Evolutionary conservation across 2,888 invertebrate species (phyloP).

Genomic region (Cosmopolites sordidus): DNA sequence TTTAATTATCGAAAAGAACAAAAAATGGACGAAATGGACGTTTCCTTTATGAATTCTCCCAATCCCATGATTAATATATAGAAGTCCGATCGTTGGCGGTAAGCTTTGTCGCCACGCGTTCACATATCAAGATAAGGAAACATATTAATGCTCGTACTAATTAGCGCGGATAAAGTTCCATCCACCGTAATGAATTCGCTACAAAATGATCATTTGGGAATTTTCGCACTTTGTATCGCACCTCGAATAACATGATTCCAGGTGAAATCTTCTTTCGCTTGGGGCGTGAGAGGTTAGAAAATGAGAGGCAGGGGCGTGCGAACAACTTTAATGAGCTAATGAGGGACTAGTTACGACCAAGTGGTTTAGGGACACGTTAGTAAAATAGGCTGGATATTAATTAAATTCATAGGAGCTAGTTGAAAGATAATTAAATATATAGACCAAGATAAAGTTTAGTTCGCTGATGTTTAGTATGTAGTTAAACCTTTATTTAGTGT

Average conservation of each 20-base stretch:
- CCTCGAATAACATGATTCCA: conserved; percentile 12
- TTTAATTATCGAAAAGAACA: too few relatives aligned
- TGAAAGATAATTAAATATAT: too few relatives aligned
- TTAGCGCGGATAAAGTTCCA: conserved; percentile 22
- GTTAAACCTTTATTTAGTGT: too few relatives aligned
- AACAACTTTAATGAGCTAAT: not conserved
- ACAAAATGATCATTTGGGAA: conserved; percentile 24
- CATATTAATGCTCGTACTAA: conserved; percentile 20
- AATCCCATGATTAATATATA: too few relatives aligned
- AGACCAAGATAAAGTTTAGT: too few relatives aligned
- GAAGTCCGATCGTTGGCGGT: conserved; percentile 12
- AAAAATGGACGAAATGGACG: too few relatives aligned
- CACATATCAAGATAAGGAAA: conserved; percentile 23
- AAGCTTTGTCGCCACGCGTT: not conserved
- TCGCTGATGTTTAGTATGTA: too few relatives aligned
- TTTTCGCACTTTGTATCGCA: conserved; percentile 21
- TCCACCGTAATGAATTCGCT: conserved; percentile 22
- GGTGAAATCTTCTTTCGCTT: conserved; percentile 11
- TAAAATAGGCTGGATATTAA: too few relatives aligned
- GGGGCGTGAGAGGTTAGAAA: conserved; percentile 5
- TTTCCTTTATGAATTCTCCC: too few relatives aligned
- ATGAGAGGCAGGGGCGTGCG: conserved; percentile 8
- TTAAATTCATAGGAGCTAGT: too few relatives aligned
- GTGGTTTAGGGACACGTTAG: too few relatives aligned
- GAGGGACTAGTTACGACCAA: too few relatives aligned